A percentile compares a stretch with the other conserved stretches of the same genome.
Evolutionary conservation across 2,797 vertebrate species (phyloP).

Genomic region (Argentina silus): DNA sequence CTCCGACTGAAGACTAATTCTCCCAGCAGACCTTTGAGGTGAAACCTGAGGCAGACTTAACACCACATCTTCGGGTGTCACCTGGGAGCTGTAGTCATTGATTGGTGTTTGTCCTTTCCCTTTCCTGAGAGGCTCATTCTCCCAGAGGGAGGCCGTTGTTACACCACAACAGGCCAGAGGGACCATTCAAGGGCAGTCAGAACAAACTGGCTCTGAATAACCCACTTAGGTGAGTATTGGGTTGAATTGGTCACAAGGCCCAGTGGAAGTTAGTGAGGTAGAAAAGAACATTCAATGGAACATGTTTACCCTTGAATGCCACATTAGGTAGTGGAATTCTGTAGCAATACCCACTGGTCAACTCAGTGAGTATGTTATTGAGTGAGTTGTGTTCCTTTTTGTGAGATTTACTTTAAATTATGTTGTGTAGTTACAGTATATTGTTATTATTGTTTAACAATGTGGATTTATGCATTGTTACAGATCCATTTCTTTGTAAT

Average conservation of each 20-base stretch:
- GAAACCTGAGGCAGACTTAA: conserved; percentile 53
- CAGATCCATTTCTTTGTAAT: too few relatives aligned
- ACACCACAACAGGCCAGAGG: conserved; percentile 58
- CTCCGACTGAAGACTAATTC: conserved; percentile 31
- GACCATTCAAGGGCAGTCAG: conserved; percentile 66
- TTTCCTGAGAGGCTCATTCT: conserved; percentile 58
- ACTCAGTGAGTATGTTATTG: neutral
- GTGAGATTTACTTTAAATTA: too few relatives aligned
- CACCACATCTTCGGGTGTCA: conserved; percentile 51
- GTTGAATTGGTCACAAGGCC: conserved; percentile 35
- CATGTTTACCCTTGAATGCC: conserved; percentile 24
- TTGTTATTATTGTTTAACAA: too few relatives aligned
- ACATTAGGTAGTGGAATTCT: conserved; percentile 3
- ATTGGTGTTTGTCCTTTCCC: conserved; percentile 62
- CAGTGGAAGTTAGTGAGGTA: conserved; percentile 23
- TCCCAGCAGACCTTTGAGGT: conserved; percentile 29
- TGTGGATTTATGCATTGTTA: too few relatives aligned
- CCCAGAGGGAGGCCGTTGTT: conserved; percentile 56
- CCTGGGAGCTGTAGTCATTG: conserved; percentile 56
- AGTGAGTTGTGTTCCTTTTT: too few relatives aligned
- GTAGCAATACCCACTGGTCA: conserved; percentile 33
- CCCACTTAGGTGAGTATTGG: conserved; percentile 49
- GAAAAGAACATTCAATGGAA: conserved; percentile 8
- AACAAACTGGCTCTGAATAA: conserved; percentile 55
- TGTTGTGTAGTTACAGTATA: too few relatives aligned